A percentile compares a stretch with the other conserved stretches of the same genome.
Evolutionary conservation across 2,113 vertebrate species (phyloP).

Genomic region (Eclectus roratus): DNA sequence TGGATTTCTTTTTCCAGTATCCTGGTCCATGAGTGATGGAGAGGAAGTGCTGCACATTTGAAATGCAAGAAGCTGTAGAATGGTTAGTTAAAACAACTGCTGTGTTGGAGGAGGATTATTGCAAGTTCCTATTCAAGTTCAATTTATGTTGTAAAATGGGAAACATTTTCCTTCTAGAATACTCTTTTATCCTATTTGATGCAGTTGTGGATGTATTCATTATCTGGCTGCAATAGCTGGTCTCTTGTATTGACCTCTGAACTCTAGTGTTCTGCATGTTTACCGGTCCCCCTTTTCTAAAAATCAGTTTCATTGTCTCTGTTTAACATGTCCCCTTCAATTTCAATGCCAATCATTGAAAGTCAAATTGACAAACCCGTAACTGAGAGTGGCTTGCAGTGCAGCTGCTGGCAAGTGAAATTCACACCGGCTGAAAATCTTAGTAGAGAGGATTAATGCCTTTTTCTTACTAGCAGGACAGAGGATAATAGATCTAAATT

Average conservation of each 20-base stretch:
- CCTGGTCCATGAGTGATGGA: background rate
- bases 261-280: background rate
- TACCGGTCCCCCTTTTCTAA: background rate
- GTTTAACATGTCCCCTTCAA: background rate
- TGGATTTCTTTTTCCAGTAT: background rate
- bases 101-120: background rate
- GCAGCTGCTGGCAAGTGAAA: background rate
- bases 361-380: background rate
- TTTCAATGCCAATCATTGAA: background rate
- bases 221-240: background rate
- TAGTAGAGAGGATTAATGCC: background rate
- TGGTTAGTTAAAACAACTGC: background rate
- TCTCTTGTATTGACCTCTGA: background rate
- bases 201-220: background rate
- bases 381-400: background rate
- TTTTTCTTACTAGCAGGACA: background rate
- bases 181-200: background rate
- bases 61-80: conserved; percentile 2
- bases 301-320: background rate
- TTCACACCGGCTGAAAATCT: background rate
- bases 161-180: background rate
- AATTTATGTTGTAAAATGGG: background rate
- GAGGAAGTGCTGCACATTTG: background rate
- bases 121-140: background rate
- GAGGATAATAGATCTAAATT: background rate